Evolutionary conservation across 2,888 invertebrate species (phyloP).

Genomic region (Diarsia brunnea): DNA sequence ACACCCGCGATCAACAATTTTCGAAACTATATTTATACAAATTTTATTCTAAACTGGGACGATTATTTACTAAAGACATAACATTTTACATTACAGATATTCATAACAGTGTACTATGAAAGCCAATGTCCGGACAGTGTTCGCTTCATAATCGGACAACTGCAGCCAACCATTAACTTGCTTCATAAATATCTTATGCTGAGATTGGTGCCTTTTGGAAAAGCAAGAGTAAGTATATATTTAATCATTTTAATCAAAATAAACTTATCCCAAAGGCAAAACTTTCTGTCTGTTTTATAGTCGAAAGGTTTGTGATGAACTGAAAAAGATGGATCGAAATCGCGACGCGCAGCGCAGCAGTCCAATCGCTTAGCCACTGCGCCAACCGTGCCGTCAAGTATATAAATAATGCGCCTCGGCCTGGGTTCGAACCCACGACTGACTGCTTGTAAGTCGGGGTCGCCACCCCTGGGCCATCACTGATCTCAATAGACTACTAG

Average conservation of each 20-base stretch:
- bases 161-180: slow-evolving; percentile 87
- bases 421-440: too few relatives aligned
- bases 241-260: neutral
- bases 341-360: too few relatives aligned
- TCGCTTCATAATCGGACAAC: slow-evolving; percentile 89
- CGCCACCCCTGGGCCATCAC: too few relatives aligned
- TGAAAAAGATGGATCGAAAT: too few relatives aligned
- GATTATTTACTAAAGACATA: neutral
- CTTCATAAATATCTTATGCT: slow-evolving; percentile 88
- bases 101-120: slow-evolving; percentile 91
- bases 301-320: neutral
- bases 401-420: too few relatives aligned
- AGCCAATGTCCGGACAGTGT: slow-evolving; percentile 92
- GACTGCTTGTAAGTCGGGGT: too few relatives aligned
- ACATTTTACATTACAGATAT: slow-evolving; percentile 68
- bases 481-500: too few relatives aligned
- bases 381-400: too few relatives aligned
- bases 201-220: slow-evolving; percentile 92
- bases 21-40: too few relatives aligned
- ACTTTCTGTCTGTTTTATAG: neutral
- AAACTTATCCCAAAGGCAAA: neutral
- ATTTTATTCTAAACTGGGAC: neutral
- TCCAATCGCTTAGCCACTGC: too few relatives aligned
- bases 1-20: neutral
- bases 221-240: slow-evolving; percentile 89